Base-by-base conservation (phyloP, 2,113 vertebrate genomes). In the Oreocharis arfaki region DNA sequence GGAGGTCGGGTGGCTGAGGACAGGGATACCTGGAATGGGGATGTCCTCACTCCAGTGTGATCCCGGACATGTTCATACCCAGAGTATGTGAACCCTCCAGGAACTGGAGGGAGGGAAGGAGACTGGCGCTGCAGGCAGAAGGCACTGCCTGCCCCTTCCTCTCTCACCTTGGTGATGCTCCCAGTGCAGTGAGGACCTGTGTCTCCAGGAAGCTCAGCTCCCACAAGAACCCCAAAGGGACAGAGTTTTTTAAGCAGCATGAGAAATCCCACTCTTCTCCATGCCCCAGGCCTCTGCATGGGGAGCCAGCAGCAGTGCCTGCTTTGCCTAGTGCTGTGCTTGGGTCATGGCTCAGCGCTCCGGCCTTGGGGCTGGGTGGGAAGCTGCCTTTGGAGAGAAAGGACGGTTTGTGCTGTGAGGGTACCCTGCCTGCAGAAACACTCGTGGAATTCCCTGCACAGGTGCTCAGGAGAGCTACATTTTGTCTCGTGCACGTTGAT, bases 281-380 rank as follows among this genome's bases (percentile, higher is more conserved):
- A 0, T 26, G 23, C 30, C 39, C 20, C 19, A 3, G 42, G 23
- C 10, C 55, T 28, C 47, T 7, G 2, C 39, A 2, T 9, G 50
- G 56, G 28, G 10, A 53, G 79, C 10, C 1, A 1, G 47, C 17
- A 50, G 20, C 39, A 11, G 20, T 6, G 17, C n/a, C 26, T 55
- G 30, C 35, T 63, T 26, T 46, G 49, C n/a, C 56, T 16, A 10
- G 6, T 16, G 49, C 44, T 44, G n/a, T 37, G 46, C 16, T 4
- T 8, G 16, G 32, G 13, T 35, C 35, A 5, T 1, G 16, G 65
- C 28, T 46, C 49, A 4, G 26, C 13, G 26, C 6, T 17, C 39
- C 0, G 0, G n/a, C 37, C 61, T 37, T 4, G 5, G 56, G 26
- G 42, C 26, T 61, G 28, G 50, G 5, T 2, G 1, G 13, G 44